Evolutionary conservation across 2,888 invertebrate genomes (phyloP), one percentile per base, ranked within the genome.

Genomic region (Cosmia pyralina): DNA sequence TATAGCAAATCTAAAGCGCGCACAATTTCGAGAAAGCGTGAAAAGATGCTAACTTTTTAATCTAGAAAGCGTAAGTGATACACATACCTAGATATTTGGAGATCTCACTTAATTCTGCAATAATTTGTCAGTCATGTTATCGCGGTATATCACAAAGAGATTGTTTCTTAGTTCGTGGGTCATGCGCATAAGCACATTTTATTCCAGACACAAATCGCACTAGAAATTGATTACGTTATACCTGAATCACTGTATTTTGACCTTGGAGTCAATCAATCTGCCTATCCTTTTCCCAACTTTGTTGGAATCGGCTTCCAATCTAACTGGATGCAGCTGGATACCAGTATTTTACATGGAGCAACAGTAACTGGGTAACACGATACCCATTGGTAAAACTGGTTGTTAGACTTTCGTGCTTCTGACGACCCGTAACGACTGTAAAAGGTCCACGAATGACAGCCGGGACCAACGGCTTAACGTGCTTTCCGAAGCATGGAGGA

Each of bases 31-130:
- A 50, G 83, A 82, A 82, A 82, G 82, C 84, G 76, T 73, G 65
- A 69, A 83, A 81, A 59, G 48, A 13, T n/a, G 28, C 62, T 60
- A 69, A 73, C 69, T 82, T 72, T 76, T 70, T 76, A 81, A 60
- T 81, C 65, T 76, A 81, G 84, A 82, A 80, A 82, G 84, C 62
- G 76, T 80, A 82, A 82, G 84, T 82, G 67, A 70, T 75, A 80
- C 72, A 82, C 69, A 80, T 83, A 44, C 34, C 70, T 68, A 66
- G 34, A 75, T 74, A 71, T 75, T 63, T n/a, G 13, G 13, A 41
- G 34, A 66, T 70, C 60, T 75, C 48, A 69, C 22, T 79, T 64
- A 55, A 69, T 69, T 67, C 63, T 55, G 48, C 15, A n/a, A 15
- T 53, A 65, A 71, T 74, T 71, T 63, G 74, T 46, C 58, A 11